These are phyloP conservation scores for Dolichomitus sp. DNA, from an alignment of 2,888 invertebrate genomes.

Conservation along the genomic window DNA sequence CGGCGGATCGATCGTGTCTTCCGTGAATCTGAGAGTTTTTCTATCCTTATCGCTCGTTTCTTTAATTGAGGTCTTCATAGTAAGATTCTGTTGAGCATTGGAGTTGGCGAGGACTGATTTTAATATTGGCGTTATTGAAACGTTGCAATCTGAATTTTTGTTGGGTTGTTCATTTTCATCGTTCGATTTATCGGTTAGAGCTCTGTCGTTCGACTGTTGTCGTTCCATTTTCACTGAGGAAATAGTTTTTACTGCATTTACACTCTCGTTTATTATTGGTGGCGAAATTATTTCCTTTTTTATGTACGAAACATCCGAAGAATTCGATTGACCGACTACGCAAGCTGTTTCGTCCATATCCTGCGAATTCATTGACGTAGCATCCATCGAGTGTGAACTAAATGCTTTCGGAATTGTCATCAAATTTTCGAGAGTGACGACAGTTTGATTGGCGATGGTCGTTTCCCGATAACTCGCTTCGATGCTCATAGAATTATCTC, in stretches of 20 bases:
- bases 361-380: not conserved
- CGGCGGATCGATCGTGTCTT: slow-evolving; percentile 70
- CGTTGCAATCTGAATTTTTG: not conserved
- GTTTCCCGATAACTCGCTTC: slow-evolving; percentile 44
- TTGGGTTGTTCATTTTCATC: not conserved
- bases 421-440: slow-evolving; percentile 60
- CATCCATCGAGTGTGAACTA: not conserved
- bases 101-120: slow-evolving; percentile 46
- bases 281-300: not conserved
- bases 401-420: slow-evolving; percentile 59
- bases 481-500: not conserved
- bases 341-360: slow-evolving; percentile 16
- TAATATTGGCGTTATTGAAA: slow-evolving; percentile 35
- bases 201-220: not conserved
- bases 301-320: not conserved
- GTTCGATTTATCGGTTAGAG: not conserved
- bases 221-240: slow-evolving; percentile 6
- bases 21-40: slow-evolving; percentile 69
- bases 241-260: not conserved
- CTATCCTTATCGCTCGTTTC: slow-evolving; percentile 59
- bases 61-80: not conserved
- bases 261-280: not conserved
- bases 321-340: not conserved
- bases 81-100: not conserved
- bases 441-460: slow-evolving; percentile 62